Conservation (phyloP, 2,888 invertebrate genomes). For the Drosophila infuscata region DNA sequence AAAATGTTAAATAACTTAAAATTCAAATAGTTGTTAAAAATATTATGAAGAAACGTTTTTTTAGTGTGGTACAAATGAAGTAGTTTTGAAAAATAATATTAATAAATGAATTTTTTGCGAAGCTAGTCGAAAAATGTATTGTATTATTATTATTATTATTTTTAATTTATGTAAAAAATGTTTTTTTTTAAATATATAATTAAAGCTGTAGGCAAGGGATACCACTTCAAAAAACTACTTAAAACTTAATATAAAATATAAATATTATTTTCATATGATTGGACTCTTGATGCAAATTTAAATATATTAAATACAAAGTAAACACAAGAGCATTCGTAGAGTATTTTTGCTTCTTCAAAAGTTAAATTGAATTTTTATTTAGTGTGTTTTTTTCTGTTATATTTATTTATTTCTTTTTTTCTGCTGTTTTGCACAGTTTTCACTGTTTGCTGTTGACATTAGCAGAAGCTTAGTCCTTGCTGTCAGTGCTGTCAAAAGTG, state of each 20-base stretch:
- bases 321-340: slow-evolving; percentile 3
- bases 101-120: not conserved
- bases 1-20: not conserved
- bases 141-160: not conserved
- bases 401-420: not conserved
- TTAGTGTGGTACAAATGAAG: not conserved
- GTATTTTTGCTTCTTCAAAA: slow-evolving; percentile 14
- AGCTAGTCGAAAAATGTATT: too few species aligned
- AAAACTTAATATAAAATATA: rapidly evolving
- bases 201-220: not conserved
- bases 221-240: not conserved
- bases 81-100: not conserved
- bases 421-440: slow-evolving; percentile 53
- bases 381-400: slow-evolving; percentile 5
- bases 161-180: not conserved
- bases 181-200: not conserved
- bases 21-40: not conserved
- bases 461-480: slow-evolving; percentile 80
- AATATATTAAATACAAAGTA: not conserved
- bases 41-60: not conserved
- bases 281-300: too few species aligned
- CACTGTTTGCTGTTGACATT: slow-evolving; percentile 80
- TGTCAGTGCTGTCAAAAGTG: slow-evolving; percentile 73
- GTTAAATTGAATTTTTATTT: slow-evolving; percentile 14
- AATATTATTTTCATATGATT: not conserved